Percentiles rank a stretch among this genome's conserved stretches.
phyloP scores from a whole-genome alignment of 2,113 vertebrate genomes.

The Nipponia nippon region DNA sequence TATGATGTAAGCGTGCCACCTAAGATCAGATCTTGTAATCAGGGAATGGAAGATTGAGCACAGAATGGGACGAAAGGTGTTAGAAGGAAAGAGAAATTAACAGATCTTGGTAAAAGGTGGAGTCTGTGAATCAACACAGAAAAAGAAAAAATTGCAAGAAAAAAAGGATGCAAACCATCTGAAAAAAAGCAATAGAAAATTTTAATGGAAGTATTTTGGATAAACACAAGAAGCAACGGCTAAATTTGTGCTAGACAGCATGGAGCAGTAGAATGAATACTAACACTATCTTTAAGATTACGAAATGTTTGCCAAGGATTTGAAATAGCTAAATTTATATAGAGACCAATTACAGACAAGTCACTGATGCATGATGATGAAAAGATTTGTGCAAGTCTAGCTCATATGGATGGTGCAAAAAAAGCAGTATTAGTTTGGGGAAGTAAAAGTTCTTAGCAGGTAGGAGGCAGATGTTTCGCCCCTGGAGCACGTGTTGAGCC shows the following conservation, averaged over 20 bases:
- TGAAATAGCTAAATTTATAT: background rate
- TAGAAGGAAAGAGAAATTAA: background rate
- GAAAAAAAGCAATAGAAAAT: background rate
- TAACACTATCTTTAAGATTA: background rate
- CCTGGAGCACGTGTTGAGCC: background rate
- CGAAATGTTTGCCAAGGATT: background rate
- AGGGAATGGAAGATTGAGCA: background rate
- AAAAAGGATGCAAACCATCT: background rate
- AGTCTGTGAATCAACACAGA: background rate
- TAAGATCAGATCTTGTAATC: background rate
- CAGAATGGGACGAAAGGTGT: background rate
- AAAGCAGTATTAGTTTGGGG: background rate
- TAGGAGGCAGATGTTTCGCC: background rate
- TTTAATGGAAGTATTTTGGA: background rate
- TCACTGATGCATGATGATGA: background rate
- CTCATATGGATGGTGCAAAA: background rate
- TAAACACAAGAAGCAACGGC: background rate
- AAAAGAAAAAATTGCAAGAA: background rate
- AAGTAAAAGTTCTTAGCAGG: background rate
- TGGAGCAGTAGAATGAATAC: background rate
- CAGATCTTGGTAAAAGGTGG: background rate
- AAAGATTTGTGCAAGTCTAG: background rate
- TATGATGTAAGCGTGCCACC: background rate
- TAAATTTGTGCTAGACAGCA: background rate
- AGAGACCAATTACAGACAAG: background rate